phyloP scores from a whole-genome alignment of 2,113 vertebrate genomes.

The Grallaria varia region DNA sequence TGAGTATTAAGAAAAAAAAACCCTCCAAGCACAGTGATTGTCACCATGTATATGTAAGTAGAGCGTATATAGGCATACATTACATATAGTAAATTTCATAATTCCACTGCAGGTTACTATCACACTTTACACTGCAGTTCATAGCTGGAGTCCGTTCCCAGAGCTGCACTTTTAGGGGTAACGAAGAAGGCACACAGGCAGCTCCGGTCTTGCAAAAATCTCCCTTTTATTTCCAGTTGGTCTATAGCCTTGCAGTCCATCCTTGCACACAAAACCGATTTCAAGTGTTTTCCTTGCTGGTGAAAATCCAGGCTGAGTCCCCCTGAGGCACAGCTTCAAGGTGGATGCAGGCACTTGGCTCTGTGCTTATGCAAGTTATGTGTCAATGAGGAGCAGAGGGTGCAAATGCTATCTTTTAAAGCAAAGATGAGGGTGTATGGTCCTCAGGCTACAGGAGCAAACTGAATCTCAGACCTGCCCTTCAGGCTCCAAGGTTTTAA shows the following conservation, averaged over 20 bases:
- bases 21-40: too few species aligned
- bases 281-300: not conserved
- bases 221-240: not conserved
- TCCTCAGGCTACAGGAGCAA: not conserved
- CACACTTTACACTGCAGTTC: not conserved
- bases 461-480: not conserved
- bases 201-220: not conserved
- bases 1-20: not conserved
- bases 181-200: not conserved
- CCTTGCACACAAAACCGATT: not conserved
- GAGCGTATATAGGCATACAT: not conserved
- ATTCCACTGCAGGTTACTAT: not conserved
- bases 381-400: not conserved
- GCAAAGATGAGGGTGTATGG: fast-evolving
- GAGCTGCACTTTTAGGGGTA: not conserved
- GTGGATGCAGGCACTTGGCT: not conserved
- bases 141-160: not conserved
- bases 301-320: not conserved
- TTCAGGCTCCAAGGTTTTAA: not conserved
- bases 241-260: not conserved
- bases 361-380: fast-evolving
- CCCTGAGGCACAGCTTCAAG: not conserved
- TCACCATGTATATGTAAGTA: not conserved
- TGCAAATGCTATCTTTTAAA: not conserved
- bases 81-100: not conserved